A percentile compares a stretch with the other conserved stretches of the same genome.
Conservation (phyloP, 2,113 vertebrate genomes). For the Rhea pennata region DNA sequence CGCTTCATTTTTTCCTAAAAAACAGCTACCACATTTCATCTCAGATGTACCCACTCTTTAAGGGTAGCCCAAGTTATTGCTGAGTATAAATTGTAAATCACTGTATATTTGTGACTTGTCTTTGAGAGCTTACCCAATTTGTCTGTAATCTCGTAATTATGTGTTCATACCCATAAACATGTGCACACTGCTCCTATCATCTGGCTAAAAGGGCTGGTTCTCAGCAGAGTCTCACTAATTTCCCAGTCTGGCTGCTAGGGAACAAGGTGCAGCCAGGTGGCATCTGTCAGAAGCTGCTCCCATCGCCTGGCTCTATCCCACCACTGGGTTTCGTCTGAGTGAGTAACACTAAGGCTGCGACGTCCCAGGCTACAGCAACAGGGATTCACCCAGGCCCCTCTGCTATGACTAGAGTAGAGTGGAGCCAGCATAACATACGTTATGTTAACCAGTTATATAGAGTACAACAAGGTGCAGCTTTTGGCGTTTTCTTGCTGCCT, state of each 20-base stretch:
- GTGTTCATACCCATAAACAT: neutral
- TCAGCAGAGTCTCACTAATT: neutral
- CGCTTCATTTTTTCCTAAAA: neutral
- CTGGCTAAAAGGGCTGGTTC: neutral
- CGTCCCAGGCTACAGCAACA: neutral
- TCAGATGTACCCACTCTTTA: neutral
- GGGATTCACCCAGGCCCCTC: neutral
- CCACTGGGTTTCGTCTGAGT: no score
- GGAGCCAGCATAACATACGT: neutral
- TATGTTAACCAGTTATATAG: neutral
- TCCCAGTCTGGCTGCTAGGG: neutral
- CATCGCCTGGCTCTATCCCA: neutral
- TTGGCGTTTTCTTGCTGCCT: neutral
- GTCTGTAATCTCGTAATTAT: neutral
- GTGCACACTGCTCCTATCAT: neutral
- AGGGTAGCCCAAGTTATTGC: neutral
- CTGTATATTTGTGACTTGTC: neutral
- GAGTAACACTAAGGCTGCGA: neutral
- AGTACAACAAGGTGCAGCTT: neutral
- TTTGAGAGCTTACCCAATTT: neutral
- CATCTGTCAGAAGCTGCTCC: neutral
- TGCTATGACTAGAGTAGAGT: neutral
- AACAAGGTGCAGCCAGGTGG: neutral
- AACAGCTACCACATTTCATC: neutral
- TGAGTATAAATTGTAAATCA: neutral